Evolutionary conservation across 1,140 invertebrate species (phyloP), one percentile per base, ranked within the genome.

Genomic region (Drosophila micromelanica): DNA sequence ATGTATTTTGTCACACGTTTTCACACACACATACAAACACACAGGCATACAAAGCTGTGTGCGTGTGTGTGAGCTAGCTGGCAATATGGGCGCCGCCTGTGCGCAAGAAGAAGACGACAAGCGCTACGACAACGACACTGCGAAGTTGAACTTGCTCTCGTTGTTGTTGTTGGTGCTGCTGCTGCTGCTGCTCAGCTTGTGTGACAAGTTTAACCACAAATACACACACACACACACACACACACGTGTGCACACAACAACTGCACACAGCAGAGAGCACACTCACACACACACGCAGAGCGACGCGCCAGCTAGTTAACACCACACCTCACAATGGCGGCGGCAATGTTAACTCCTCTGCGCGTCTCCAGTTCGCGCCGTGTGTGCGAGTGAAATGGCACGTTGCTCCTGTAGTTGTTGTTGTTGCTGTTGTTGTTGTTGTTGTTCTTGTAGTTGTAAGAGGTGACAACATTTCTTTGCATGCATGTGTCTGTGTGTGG

Each of bases 141-240:
- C 70, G 51, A 61, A 60, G 64, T 51, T 72, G 49, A 72, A 72
- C 68, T 73, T 61, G 64, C 71, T 61, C 72, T 78, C 72, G 61
- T 65, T 79, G 65, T 32, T 65, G 61, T 45, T 60, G 74, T 30
- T 73, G 61, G 73, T 81, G 75, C 30, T 76, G 75, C 30, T 76
- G 67, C 40, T 57, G 55, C 35, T 51, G 59, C 60, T 80, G 77
- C 46, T 69, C 76, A 86, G 86, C 86, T 90, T 90, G 87, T 90
- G 86, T 90, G 87, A 90, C 87, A 90, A 90, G 81, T 90, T 90
- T 90, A 82, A 82, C 87, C 87, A 86, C 87, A 90, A 90, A 79
- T 73, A 74, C 71, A 90, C 62, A 78, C 71, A 75, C 72, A 75
- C 42, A 64, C 68, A 62, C 27, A 49, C 17, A 61, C 60, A 72